Evolutionary conservation across 1,140 invertebrate genomes (phyloP).

Genomic region (Heliconius hewitsoni): DNA sequence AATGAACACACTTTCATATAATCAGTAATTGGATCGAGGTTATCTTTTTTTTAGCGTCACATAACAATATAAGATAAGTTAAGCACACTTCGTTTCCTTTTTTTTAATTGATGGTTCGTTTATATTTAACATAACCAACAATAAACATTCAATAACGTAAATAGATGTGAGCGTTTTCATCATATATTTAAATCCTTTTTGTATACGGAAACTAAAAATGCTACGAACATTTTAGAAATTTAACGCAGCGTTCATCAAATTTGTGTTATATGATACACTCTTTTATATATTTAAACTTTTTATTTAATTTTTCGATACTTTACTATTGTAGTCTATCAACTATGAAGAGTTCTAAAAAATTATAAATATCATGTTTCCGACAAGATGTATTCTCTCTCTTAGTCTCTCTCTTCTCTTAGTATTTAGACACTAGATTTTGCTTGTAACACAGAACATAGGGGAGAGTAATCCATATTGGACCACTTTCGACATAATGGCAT

Average conservation of each 20-base stretch:
- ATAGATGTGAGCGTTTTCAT: too few relatives aligned
- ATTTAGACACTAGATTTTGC: too few relatives aligned
- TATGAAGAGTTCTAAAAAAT: background rate
- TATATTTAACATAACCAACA: too few relatives aligned
- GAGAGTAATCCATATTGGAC: too few relatives aligned
- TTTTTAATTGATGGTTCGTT: too few relatives aligned
- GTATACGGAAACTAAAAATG: background rate
- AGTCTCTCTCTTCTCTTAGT: background rate
- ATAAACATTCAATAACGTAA: too few relatives aligned
- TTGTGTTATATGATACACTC: background rate
- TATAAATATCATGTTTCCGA: background rate
- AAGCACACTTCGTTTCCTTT: too few relatives aligned
- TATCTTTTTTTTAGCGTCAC: background rate
- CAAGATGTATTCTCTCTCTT: background rate
- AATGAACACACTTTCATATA: too few relatives aligned
- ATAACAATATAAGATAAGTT: too few relatives aligned
- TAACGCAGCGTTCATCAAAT: background rate
- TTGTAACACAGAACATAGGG: too few relatives aligned
- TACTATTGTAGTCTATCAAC: background rate
- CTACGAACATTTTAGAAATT: background rate
- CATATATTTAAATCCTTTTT: background rate
- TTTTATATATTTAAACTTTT: background rate
- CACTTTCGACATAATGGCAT: too few relatives aligned
- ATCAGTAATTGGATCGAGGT: background rate
- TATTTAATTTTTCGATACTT: background rate